These are phyloP conservation scores for Myrmecobius fasciatus DNA, from an alignment of 2,113 vertebrate species.

Conservation along the genomic window DNA sequence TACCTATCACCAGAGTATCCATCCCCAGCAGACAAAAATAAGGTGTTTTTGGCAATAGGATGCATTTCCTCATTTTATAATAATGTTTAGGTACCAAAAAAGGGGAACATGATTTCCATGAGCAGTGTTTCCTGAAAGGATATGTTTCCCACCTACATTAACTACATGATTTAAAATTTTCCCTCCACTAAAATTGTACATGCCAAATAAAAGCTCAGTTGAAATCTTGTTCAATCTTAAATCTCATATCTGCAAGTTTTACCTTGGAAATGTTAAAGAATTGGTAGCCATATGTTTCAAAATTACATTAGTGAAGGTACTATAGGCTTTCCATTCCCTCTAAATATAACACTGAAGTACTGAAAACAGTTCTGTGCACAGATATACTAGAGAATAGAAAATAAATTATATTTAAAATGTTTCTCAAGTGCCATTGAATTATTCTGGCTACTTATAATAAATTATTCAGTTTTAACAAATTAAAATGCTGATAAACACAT, in stretches of 20 bases:
- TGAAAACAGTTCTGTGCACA: slow-evolving; percentile 60
- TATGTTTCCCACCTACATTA: not conserved
- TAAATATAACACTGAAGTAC: not conserved
- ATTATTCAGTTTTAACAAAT: not conserved
- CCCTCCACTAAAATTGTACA: not conserved
- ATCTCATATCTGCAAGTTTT: not conserved
- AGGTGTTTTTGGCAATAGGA: not conserved
- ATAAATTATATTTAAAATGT: slow-evolving; percentile 61
- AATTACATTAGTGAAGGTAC: not conserved
- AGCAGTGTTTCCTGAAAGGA: not conserved
- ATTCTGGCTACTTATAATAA: slow-evolving; percentile 47
- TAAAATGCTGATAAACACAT: not conserved
- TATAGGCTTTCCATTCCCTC: not conserved
- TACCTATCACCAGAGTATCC: not conserved
- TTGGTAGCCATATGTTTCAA: not conserved
- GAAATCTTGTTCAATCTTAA: not conserved
- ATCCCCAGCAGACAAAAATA: not conserved
- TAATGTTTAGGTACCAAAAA: not conserved
- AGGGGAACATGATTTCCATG: not conserved
- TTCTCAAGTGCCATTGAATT: slow-evolving; percentile 10
- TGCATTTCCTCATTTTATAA: not conserved
- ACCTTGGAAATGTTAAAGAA: not conserved
- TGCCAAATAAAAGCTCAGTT: not conserved
- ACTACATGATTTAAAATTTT: not conserved
- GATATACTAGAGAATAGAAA: slow-evolving; percentile 46